Evolutionary conservation across 2,113 vertebrate species (phyloP).

Genomic region (Erpornis zantholeuca): DNA sequence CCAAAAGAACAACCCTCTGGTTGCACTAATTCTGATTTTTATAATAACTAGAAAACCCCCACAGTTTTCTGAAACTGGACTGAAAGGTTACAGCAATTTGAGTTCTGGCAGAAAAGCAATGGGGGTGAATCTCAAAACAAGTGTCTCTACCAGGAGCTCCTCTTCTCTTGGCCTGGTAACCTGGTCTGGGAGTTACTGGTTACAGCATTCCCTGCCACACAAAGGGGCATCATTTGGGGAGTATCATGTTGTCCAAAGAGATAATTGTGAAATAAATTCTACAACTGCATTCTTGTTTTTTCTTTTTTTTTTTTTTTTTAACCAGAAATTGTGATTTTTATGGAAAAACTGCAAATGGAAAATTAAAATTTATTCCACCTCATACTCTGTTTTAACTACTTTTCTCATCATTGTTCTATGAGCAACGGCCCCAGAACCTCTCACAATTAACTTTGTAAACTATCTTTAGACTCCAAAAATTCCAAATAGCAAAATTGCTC

Average conservation of each 20-base stretch:
- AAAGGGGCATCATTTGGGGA: not conserved
- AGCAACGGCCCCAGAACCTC: not conserved
- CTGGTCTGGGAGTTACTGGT: not conserved
- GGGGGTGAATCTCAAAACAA: not conserved
- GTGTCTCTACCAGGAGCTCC: not conserved
- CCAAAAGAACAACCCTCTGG: not conserved
- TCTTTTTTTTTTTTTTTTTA: not conserved
- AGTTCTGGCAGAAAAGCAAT: not conserved
- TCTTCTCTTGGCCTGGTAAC: not conserved
- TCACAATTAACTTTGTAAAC: not conserved
- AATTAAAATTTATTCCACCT: not conserved
- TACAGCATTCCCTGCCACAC: not conserved
- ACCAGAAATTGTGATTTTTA: not conserved
- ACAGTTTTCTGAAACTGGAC: not conserved
- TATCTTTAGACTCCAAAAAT: not conserved
- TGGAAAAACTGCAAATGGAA: not conserved
- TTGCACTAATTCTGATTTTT: not conserved
- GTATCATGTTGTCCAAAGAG: not conserved
- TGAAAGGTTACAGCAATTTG: not conserved
- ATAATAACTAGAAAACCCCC: not conserved
- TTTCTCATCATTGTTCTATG: not conserved
- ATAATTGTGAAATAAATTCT: not conserved
- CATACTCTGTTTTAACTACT: not conserved
- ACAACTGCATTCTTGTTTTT: not conserved
- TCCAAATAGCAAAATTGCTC: not conserved